Conservation (phyloP, 2,113 vertebrate species). For the Pongo pygmaeus region DNA sequence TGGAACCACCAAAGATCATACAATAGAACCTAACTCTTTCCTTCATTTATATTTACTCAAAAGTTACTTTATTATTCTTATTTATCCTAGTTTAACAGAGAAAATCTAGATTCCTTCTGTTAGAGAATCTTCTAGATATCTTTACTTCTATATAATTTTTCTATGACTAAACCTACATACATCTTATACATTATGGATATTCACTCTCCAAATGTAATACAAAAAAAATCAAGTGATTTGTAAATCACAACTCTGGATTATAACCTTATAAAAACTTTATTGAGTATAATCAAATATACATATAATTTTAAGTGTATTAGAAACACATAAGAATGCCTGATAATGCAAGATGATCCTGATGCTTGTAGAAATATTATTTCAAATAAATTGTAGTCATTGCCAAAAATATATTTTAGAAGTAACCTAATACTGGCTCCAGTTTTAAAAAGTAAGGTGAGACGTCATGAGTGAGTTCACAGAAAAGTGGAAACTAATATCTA, state of each 20-base stretch:
- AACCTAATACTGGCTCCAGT: slow-evolving; percentile 43
- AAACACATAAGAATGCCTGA: neutral
- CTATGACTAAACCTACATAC: neutral
- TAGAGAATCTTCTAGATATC: neutral
- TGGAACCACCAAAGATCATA: slow-evolving; percentile 15
- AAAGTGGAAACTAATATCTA: slow-evolving; percentile 65
- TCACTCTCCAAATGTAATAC: slow-evolving; percentile 1
- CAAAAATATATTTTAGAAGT: slow-evolving; percentile 57
- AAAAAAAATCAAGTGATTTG: neutral
- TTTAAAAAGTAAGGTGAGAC: slow-evolving; percentile 38
- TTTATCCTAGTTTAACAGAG: neutral
- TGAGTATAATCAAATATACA: slow-evolving; percentile 54
- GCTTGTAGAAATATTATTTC: slow-evolving; percentile 37
- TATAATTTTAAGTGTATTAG: slow-evolving; percentile 52
- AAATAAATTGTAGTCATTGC: slow-evolving; percentile 52
- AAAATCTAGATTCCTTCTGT: neutral
- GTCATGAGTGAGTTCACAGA: slow-evolving; percentile 53
- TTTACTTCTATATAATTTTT: neutral
- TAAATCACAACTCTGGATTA: slow-evolving; percentile 53
- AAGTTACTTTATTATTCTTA: neutral
- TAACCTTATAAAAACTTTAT: slow-evolving; percentile 36
- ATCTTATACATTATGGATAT: neutral
- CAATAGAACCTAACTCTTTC: neutral
- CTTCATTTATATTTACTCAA: neutral
- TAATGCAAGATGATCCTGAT: slow-evolving; percentile 42